Evolutionary conservation across 1,140 invertebrate genomes (phyloP).

Genomic region (Metaphire vulgaris): DNA sequence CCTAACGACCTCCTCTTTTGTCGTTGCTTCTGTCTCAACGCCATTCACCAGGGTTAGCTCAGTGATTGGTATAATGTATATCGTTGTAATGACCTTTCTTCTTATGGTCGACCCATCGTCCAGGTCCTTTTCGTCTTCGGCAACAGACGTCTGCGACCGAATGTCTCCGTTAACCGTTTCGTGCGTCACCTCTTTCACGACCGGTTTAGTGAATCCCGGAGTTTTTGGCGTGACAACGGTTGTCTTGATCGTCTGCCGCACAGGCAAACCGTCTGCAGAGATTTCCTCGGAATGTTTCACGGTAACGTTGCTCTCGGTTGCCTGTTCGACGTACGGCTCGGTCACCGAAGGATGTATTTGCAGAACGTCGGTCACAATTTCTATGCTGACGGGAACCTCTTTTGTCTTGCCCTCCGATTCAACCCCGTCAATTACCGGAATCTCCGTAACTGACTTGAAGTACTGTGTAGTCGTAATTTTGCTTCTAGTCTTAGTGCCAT

Average conservation of each 20-base stretch:
- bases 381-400: not conserved
- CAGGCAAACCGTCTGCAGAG: not conserved
- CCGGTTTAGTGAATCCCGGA: not conserved
- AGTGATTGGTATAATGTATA: not conserved
- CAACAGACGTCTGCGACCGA: not conserved
- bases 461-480: constrained; percentile 5
- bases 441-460: constrained; percentile 12
- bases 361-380: constrained; percentile 16
- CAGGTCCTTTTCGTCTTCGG: not conserved
- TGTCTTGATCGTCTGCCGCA: not conserved
- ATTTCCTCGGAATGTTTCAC: not conserved
- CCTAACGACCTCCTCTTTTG: constrained; percentile 10
- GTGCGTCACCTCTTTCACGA: not conserved
- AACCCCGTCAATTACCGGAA: not conserved
- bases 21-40: not conserved
- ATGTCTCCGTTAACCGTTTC: not conserved
- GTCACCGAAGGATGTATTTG: constrained; percentile 3
- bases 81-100: not conserved
- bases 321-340: not conserved
- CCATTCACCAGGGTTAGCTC: constrained; percentile 13
- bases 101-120: constrained; percentile 1
- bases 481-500: not conserved
- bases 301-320: not conserved
- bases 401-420: constrained; percentile 1
- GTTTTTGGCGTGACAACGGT: not conserved